These are phyloP conservation scores for Neodiprion lecontei DNA, from an alignment of 1,140 invertebrate species.

Conservation along the genomic window DNA sequence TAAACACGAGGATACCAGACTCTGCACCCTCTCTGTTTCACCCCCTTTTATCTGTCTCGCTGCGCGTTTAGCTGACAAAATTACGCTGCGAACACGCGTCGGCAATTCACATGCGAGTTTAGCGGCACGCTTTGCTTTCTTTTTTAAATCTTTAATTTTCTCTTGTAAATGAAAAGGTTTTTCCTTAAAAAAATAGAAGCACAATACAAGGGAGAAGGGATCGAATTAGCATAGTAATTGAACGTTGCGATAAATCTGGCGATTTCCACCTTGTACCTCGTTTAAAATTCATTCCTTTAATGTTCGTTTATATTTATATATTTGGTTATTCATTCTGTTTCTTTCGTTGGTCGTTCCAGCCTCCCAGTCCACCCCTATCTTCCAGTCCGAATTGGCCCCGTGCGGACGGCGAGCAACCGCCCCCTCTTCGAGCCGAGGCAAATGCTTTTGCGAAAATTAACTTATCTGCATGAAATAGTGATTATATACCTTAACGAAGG, in stretches of 20 bases:
- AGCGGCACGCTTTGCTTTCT: too few relatives aligned
- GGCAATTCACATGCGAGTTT: too few relatives aligned
- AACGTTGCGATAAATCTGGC: constrained; percentile 48
- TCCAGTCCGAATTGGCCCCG: not conserved
- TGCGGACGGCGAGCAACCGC: not conserved
- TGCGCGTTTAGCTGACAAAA: constrained; percentile 29
- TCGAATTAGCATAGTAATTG: constrained; percentile 50
- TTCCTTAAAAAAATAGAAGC: not conserved
- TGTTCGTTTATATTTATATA: too few relatives aligned
- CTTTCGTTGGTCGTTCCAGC: not conserved
- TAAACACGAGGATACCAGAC: too few relatives aligned
- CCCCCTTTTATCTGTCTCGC: too few relatives aligned
- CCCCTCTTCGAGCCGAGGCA: constrained; percentile 29
- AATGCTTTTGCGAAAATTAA: constrained; percentile 48
- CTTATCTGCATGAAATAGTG: constrained; percentile 52
- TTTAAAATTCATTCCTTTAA: not conserved
- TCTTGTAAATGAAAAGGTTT: too few relatives aligned
- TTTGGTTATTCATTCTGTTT: not conserved
- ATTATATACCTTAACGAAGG: constrained; percentile 51
- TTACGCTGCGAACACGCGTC: constrained; percentile 25
- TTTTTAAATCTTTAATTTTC: too few relatives aligned
- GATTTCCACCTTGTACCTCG: constrained; percentile 24
- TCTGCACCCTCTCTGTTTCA: too few relatives aligned
- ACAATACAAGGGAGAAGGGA: constrained; percentile 23
- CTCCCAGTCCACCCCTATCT: not conserved